These are phyloP conservation scores for Phalloptychus januarius DNA, from an alignment of 2,797 vertebrate genomes.

Conservation along the genomic window DNA sequence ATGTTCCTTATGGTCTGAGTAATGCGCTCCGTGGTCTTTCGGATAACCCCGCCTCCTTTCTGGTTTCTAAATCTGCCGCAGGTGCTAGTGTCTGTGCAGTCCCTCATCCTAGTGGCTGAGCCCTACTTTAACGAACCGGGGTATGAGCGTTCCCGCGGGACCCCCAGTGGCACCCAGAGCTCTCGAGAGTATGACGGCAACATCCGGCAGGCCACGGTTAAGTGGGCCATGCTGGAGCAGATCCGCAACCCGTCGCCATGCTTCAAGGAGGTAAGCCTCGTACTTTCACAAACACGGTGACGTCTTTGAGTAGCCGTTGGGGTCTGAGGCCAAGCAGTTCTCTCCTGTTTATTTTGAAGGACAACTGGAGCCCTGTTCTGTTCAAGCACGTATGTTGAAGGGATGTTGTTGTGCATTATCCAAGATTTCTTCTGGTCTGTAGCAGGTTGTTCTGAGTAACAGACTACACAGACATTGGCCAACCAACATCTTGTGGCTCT, in stretches of 20 bases:
- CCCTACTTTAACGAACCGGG: slow-evolving; percentile 99
- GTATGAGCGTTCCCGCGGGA: slow-evolving; percentile 95
- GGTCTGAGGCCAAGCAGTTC: background rate
- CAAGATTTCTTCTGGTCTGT: background rate
- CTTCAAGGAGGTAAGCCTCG: slow-evolving; percentile 91
- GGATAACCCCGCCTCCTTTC: background rate
- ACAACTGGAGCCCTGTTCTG: background rate
- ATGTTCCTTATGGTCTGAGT: background rate
- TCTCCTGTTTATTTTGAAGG: background rate
- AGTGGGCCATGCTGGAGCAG: slow-evolving; percentile 99
- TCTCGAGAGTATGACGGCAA: slow-evolving; percentile 98
- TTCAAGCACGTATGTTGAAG: background rate
- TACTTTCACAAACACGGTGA: background rate
- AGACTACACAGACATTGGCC: background rate
- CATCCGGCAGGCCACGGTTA: slow-evolving; percentile 96
- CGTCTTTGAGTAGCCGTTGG: background rate
- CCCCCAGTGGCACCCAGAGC: slow-evolving; percentile 96
- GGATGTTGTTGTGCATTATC: background rate
- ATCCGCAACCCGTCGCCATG: slow-evolving; percentile 95
- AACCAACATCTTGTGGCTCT: background rate
- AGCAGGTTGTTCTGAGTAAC: background rate
- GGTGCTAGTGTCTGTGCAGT: slow-evolving; percentile 98
- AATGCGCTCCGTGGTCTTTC: background rate
- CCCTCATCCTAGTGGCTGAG: slow-evolving; percentile 96
- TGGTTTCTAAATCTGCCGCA: slow-evolving; percentile 47